phyloP scores from a whole-genome alignment of 2,888 invertebrate genomes.

The Tethea ocularis region DNA sequence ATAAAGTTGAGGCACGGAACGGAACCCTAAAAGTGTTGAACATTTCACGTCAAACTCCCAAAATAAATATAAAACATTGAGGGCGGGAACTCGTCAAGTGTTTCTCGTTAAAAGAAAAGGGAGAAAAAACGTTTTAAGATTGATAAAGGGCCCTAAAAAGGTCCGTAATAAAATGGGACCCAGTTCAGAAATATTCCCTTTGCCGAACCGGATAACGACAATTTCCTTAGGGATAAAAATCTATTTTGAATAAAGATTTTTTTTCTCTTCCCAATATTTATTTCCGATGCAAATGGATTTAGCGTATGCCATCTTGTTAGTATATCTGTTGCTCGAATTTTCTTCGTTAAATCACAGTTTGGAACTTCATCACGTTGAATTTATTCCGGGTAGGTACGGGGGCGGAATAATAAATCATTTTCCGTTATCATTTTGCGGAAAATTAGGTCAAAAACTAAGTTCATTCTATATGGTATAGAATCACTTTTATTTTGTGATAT shows the following conservation, averaged over 20 bases:
- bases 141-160: slow-evolving; percentile 59
- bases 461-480: too few relatives aligned
- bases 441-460: too few relatives aligned
- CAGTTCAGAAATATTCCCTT: slow-evolving; percentile 23
- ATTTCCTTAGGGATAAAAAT: slow-evolving; percentile 16
- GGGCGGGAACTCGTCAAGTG: slow-evolving; percentile 43
- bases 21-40: slow-evolving; percentile 14
- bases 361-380: background rate
- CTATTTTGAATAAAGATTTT: slow-evolving; percentile 16
- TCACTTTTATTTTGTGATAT: too few relatives aligned
- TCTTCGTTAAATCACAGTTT: slow-evolving; percentile 1
- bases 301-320: slow-evolving; percentile 6
- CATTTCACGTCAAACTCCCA: slow-evolving; percentile 21
- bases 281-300: slow-evolving; percentile 13
- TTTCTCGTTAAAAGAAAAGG: slow-evolving; percentile 57
- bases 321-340: slow-evolving; percentile 1
- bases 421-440: background rate
- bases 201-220: slow-evolving; percentile 11
- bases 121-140: slow-evolving; percentile 49
- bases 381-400: background rate
- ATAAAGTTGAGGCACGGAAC: too few relatives aligned
- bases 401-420: background rate
- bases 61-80: slow-evolving; percentile 14
- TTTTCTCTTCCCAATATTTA: slow-evolving; percentile 8
- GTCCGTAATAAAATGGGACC: slow-evolving; percentile 22